These are phyloP conservation scores for Tonatia bakeri DNA, from an alignment of 2,113 vertebrate species.

Conservation along the genomic window DNA sequence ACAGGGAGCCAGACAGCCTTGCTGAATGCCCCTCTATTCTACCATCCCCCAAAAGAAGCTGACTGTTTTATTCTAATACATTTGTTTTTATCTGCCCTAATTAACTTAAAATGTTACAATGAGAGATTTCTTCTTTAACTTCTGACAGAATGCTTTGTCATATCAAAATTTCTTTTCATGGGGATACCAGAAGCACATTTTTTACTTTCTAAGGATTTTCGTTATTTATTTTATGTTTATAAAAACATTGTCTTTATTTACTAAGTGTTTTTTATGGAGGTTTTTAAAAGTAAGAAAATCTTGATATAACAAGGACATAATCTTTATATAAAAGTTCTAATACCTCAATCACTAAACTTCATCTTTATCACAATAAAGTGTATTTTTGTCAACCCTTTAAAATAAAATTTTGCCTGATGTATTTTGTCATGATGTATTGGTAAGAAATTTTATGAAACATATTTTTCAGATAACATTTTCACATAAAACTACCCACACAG, in stretches of 20 bases:
- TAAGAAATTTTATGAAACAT: neutral
- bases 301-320: neutral
- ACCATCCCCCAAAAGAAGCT: neutral
- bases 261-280: neutral
- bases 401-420: neutral
- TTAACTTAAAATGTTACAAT: neutral
- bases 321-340: neutral
- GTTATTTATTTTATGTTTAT: neutral
- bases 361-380: neutral
- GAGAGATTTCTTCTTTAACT: neutral
- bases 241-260: neutral
- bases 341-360: neutral
- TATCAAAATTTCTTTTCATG: neutral
- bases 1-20: neutral
- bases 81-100: neutral
- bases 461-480: slow-evolving; percentile 4
- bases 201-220: neutral
- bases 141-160: neutral
- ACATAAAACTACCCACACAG: neutral
- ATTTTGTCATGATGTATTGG: neutral
- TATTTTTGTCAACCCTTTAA: neutral
- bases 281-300: neutral
- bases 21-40: neutral
- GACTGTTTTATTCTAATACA: neutral
- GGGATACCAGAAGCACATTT: neutral